Percentiles rank a stretch among this genome's conserved stretches.
Evolutionary conservation across 2,888 invertebrate genomes (phyloP).

Genomic region (Lampropteryx suffumata): DNA sequence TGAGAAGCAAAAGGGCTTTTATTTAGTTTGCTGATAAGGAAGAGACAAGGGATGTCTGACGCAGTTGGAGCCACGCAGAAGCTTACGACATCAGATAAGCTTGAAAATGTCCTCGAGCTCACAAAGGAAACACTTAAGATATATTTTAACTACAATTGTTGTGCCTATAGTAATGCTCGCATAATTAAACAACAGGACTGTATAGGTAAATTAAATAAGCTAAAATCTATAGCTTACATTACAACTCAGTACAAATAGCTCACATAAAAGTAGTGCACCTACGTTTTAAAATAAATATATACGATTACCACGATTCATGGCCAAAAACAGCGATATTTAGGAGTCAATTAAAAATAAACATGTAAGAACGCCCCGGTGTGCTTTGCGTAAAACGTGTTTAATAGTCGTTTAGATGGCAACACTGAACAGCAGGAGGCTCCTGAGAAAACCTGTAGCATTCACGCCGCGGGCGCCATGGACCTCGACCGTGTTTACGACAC

Average conservation of each 20-base stretch:
- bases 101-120: constrained; percentile 49
- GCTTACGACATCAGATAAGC: constrained; percentile 72
- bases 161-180: constrained; percentile 59
- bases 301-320: constrained; percentile 69
- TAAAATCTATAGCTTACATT: constrained; percentile 39
- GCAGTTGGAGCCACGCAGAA: constrained; percentile 53
- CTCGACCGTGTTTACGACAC: constrained; percentile 61
- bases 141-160: constrained; percentile 56
- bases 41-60: constrained; percentile 57
- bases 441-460: constrained; percentile 55
- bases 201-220: constrained; percentile 39
- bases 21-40: constrained; percentile 61
- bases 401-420: constrained; percentile 68
- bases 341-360: constrained; percentile 74
- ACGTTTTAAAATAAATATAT: constrained; percentile 68
- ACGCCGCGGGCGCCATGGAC: constrained; percentile 53
- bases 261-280: constrained; percentile 51
- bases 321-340: constrained; percentile 75
- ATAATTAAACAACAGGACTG: constrained; percentile 69
- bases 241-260: constrained; percentile 48
- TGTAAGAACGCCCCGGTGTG: constrained; percentile 62
- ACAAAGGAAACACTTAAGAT: constrained; percentile 62
- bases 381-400: constrained; percentile 71
- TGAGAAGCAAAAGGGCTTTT: constrained; percentile 51
- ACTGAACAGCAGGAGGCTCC: constrained; percentile 71